These are phyloP conservation scores for Rhopalosiphum nymphaeae DNA, from an alignment of 2,888 invertebrate genomes.

Conservation along the genomic window DNA sequence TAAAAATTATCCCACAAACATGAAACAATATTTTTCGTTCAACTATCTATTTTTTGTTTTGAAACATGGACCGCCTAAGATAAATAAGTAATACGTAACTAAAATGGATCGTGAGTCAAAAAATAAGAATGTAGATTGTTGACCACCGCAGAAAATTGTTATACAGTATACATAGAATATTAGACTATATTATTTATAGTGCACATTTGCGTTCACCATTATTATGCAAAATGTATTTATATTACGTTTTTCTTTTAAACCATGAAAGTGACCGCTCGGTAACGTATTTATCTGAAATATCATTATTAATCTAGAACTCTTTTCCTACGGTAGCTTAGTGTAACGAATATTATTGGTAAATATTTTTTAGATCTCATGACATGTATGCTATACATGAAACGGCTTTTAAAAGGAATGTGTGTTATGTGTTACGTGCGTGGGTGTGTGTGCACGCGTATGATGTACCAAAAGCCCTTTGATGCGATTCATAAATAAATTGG, in stretches of 20 bases:
- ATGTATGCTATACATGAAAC: slow-evolving; percentile 33
- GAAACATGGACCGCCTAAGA: neutral
- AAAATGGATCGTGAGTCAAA: neutral
- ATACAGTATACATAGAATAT: neutral
- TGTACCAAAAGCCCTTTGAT: slow-evolving; percentile 46
- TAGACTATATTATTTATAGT: neutral
- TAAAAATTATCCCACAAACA: too few species aligned
- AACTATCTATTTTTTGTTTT: neutral
- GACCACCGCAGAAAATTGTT: neutral
- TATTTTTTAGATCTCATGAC: slow-evolving; percentile 16
- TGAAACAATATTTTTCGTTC: too few species aligned
- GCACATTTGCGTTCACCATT: neutral
- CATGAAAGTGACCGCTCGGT: neutral
- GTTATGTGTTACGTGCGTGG: neutral
- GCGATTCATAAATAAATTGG: slow-evolving; percentile 61
- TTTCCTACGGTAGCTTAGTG: neutral
- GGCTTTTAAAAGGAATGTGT: slow-evolving; percentile 59
- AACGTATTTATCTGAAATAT: neutral
- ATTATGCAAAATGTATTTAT: neutral
- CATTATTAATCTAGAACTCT: neutral
- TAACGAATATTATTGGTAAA: slow-evolving; percentile 44
- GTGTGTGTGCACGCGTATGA: neutral
- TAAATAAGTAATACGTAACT: neutral
- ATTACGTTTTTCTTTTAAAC: neutral
- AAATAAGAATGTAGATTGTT: neutral